These are phyloP conservation scores for Chelonia mydas DNA, from an alignment of 2,797 vertebrate genomes.

Conservation along the genomic window DNA sequence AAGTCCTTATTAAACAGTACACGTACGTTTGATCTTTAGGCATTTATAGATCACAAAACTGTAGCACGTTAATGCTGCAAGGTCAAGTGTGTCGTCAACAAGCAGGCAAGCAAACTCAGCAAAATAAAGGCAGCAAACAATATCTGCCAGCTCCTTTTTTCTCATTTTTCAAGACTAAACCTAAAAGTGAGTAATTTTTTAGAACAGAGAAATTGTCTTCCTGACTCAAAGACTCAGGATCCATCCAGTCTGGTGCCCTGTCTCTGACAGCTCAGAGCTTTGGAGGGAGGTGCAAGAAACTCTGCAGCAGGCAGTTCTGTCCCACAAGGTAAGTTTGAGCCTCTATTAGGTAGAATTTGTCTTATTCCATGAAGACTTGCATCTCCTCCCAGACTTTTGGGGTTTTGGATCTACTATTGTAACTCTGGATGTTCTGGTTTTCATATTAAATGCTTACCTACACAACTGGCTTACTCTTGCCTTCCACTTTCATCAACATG, in stretches of 20 bases:
- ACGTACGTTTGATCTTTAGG: not conserved
- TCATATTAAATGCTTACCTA: fast-evolving
- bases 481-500: not conserved
- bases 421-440: not conserved
- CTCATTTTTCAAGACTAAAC: not conserved
- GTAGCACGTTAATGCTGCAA: not conserved
- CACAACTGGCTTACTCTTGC: not conserved
- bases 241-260: fast-evolving
- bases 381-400: no score
- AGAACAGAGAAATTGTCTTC: no score
- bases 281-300: not conserved
- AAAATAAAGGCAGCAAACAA: not conserved
- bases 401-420: not conserved
- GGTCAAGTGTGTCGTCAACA: not conserved
- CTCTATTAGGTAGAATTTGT: not conserved
- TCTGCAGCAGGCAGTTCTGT: not conserved
- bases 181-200: no score
- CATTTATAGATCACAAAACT: not conserved
- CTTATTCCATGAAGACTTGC: not conserved
- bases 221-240: no score
- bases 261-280: not conserved
- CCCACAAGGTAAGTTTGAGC: not conserved
- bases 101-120: not conserved
- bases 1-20: not conserved
- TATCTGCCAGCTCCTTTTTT: not conserved